Percentiles rank a stretch among this genome's conserved stretches.
Conservation (phyloP, 2,888 invertebrate species). For the Urechis unicinctus region DNA sequence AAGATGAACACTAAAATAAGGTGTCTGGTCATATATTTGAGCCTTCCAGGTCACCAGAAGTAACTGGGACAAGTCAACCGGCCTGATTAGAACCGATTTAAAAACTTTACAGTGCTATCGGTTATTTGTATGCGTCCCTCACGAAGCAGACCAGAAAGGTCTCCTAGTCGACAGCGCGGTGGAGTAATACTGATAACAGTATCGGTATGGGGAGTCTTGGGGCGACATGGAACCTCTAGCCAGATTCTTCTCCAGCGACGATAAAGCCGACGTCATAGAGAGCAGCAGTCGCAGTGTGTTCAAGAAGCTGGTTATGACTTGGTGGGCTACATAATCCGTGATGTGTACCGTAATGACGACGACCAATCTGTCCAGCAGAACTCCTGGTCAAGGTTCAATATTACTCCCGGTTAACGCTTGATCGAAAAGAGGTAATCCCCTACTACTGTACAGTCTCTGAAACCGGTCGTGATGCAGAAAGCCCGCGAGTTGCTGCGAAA, state of each 20-base stretch:
- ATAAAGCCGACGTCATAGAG: constrained; percentile 26
- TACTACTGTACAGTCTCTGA: constrained; percentile 30
- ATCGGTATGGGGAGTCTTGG: constrained; percentile 35
- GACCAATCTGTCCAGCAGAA: constrained; percentile 36
- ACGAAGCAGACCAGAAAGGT: constrained; percentile 33
- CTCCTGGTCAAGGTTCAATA: constrained; percentile 55
- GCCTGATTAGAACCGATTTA: too few species aligned
- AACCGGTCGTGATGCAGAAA: constrained; percentile 34
- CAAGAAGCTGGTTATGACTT: constrained; percentile 46
- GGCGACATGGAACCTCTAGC: constrained; percentile 26
- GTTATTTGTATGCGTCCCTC: too few species aligned
- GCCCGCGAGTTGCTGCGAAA: constrained; percentile 34
- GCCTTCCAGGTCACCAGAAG: too few species aligned
- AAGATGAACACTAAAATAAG: too few species aligned
- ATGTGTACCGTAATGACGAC: constrained; percentile 39
- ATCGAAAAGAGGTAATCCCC: constrained; percentile 29
- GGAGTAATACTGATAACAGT: constrained; percentile 35
- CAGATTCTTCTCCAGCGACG: constrained; percentile 24
- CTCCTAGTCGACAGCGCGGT: constrained; percentile 28
- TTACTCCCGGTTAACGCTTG: not conserved
- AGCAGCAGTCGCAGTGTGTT: constrained; percentile 35
- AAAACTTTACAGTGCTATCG: too few species aligned
- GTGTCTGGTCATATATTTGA: too few species aligned
- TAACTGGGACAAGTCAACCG: too few species aligned
- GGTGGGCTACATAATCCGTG: constrained; percentile 42